Evolutionary conservation across 2,797 vertebrate genomes (phyloP), one percentile per base, ranked within the genome.

Genomic region (Tympanoctomys barrerae): DNA sequence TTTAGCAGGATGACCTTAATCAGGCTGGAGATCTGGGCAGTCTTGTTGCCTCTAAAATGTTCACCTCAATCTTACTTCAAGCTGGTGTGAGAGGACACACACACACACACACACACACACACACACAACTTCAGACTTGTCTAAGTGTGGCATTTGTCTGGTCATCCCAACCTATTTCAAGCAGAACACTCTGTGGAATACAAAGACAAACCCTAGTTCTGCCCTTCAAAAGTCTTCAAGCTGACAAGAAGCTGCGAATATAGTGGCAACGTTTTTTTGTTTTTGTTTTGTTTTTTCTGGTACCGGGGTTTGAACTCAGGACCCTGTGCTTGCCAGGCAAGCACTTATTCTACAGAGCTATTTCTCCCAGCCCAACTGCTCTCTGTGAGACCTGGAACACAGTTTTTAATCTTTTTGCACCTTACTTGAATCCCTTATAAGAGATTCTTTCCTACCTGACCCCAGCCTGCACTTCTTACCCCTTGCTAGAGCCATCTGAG

Each of bases 151-250:
- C 54, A 70, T 94, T 78, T 54, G 54, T 16, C 54, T 57, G 54
- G 13, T 57, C 54, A 57, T 71, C 19, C 82, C 21, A 71, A 39
- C 64, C 62, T 61, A 18, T 96, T 89, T 94, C 71, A 80, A 87
- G 62, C 24, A 94, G 24, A 92, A 12, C 26, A 19, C n/a, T 81
- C n/a, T 81, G 39, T 64, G 11, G 39, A 92, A 54, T 75, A 7
- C 36, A 61, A 91, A 96, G 39, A 66, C 9, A 94, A 95, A 90
- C 62, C 11, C 54, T 18, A 82, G 9, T 59, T 71, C 86, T 85
- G 39, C 8, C 5, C 13, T 93, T 36, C 33, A 61, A 61, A 57
- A 79, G 5, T 78, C 89, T 95, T 79, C 33, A 84, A 0, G 39
- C 18, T 85, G 36, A 1, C 18, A 61, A 59, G 24, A 18, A 12